Percentiles rank a stretch among this genome's conserved stretches.
Evolutionary conservation across 1,140 invertebrate genomes (phyloP).

Genomic region (Aphis craccivora): DNA sequence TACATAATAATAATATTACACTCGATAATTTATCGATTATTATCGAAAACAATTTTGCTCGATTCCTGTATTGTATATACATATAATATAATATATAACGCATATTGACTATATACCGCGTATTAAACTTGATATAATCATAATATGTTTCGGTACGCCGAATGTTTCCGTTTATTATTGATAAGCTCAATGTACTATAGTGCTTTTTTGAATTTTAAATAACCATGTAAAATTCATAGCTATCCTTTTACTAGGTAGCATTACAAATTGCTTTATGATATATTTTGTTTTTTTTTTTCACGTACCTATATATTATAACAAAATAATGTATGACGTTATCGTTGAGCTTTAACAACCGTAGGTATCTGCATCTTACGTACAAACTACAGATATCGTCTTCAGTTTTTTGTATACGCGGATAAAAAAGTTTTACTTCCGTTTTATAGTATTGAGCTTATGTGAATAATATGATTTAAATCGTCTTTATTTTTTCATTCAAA

Average conservation of each 20-base stretch:
- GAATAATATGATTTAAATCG: background rate
- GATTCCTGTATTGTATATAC: background rate
- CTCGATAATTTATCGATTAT: background rate
- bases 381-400: background rate
- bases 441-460: background rate
- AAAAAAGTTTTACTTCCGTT: background rate
- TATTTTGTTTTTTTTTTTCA: background rate
- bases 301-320: background rate
- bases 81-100: background rate
- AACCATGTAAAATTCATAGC: background rate
- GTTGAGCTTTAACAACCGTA: background rate
- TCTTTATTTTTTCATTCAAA: background rate
- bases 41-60: background rate
- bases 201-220: constrained; percentile 25
- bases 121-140: background rate
- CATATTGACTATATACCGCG: background rate
- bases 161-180: constrained; percentile 28
- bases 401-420: background rate
- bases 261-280: background rate
- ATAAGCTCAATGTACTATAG: background rate
- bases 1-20: background rate
- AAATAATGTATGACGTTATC: background rate
- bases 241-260: background rate
- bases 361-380: background rate
- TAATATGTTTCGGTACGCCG: background rate